phyloP scores from a whole-genome alignment of 1,140 invertebrate species.

The Vollenhovia emeryi region DNA sequence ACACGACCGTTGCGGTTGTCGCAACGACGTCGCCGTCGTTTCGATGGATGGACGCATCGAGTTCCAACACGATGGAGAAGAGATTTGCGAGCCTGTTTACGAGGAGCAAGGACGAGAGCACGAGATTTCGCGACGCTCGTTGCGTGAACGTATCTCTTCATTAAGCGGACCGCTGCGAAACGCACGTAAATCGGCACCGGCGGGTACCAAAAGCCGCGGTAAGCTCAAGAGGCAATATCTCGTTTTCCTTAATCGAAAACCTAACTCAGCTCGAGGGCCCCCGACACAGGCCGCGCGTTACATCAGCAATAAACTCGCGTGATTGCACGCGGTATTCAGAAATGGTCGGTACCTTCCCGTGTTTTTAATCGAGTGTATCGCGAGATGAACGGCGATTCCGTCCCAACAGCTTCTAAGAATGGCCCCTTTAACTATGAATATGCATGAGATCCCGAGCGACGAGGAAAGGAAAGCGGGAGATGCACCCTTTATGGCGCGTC shows the following conservation, averaged over 20 bases:
- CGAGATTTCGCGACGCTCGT: constrained; percentile 12
- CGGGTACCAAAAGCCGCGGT: background rate
- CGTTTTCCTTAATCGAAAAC: constrained; percentile 2
- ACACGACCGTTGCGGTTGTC: constrained; percentile 38
- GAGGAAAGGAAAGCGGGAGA: constrained; percentile 30
- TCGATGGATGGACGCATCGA: constrained; percentile 55
- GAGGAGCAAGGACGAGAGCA: background rate
- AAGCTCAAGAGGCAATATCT: constrained; percentile 3
- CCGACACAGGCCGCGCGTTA: background rate
- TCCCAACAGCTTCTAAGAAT: constrained; percentile 75
- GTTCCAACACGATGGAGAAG: background rate
- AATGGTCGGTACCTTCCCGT: background rate
- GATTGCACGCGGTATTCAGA: background rate
- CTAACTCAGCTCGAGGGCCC: background rate
- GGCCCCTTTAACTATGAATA: constrained; percentile 77
- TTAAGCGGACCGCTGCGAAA: background rate
- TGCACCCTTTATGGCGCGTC: constrained; percentile 52
- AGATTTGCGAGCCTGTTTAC: constrained; percentile 16
- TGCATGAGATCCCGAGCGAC: constrained; percentile 73
- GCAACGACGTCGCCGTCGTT: background rate
- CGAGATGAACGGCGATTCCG: constrained; percentile 64
- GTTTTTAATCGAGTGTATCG: constrained; percentile 48
- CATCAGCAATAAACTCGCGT: background rate
- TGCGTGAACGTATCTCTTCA: constrained; percentile 35
- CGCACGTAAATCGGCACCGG: background rate